These are phyloP conservation scores for Ecliptopera silaceata DNA, from an alignment of 2,888 invertebrate genomes.

Conservation along the genomic window DNA sequence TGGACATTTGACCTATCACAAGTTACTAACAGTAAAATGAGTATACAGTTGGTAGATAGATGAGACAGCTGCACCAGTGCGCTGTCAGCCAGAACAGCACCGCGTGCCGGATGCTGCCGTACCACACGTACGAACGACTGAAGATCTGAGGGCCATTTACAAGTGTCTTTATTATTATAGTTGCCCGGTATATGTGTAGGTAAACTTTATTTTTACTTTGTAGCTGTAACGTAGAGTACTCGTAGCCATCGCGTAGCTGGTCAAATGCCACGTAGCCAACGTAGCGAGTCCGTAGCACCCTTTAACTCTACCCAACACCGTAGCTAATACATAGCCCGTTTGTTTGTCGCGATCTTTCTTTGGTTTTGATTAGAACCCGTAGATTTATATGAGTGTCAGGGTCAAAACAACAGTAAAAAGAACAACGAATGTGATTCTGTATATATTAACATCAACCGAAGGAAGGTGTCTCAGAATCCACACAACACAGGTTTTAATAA, in stretches of 20 bases:
- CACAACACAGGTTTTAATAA: too few species aligned
- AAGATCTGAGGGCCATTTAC: slow-evolving; percentile 43
- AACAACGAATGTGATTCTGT: too few species aligned
- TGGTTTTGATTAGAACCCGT: too few species aligned
- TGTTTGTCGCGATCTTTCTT: too few species aligned
- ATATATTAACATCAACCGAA: too few species aligned
- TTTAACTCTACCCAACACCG: background rate
- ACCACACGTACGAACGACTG: slow-evolving; percentile 47
- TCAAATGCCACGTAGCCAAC: background rate
- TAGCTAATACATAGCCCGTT: background rate
- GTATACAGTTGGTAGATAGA: slow-evolving; percentile 48
- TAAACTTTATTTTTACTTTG: too few species aligned
- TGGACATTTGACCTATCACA: too few species aligned
- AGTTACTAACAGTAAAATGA: slow-evolving; percentile 58
- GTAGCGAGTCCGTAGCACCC: background rate
- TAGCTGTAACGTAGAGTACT: too few species aligned
- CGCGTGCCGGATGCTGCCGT: slow-evolving; percentile 41
- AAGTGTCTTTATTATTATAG: too few species aligned
- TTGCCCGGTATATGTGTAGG: background rate
- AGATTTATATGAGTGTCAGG: too few species aligned
- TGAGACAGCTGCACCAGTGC: slow-evolving; percentile 56
- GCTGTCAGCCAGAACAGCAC: slow-evolving; percentile 46
- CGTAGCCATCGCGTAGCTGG: background rate
- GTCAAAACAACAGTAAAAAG: too few species aligned
- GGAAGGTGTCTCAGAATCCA: too few species aligned